Percentiles rank a stretch among this genome's conserved stretches.
These are phyloP conservation scores for Mechanitis messenoides DNA, from an alignment of 2,888 invertebrate species.

Conservation along the genomic window DNA sequence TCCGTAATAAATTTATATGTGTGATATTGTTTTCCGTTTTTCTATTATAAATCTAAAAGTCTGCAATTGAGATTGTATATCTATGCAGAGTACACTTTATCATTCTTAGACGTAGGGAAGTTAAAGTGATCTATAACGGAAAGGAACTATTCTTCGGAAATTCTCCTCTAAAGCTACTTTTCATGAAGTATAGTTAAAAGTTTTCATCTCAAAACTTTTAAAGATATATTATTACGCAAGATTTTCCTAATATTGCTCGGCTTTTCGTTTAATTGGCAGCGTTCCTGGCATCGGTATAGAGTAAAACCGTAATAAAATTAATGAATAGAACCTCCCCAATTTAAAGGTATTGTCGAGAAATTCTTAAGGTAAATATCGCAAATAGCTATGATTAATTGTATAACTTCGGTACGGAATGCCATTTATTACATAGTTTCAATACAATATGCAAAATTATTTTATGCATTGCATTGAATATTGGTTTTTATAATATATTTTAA, in stretches of 20 bases:
- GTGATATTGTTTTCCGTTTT: not conserved
- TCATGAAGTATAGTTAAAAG: conserved; percentile 36
- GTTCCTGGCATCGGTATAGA: conserved; percentile 33
- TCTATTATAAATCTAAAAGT: conserved; percentile 6
- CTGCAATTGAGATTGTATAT: conserved; percentile 10
- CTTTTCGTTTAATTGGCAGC: conserved; percentile 36
- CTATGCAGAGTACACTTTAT: conserved; percentile 24
- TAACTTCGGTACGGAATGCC: conserved; percentile 38
- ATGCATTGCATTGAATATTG: not conserved
- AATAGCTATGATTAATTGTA: conserved; percentile 47
- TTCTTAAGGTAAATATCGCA: conserved; percentile 59
- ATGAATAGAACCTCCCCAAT: conserved; percentile 50
- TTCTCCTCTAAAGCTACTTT: conserved; percentile 31
- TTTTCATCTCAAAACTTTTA: conserved; percentile 34
- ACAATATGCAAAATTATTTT: conserved; percentile 1
- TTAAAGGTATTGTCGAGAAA: conserved; percentile 51
- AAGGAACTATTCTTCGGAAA: conserved; percentile 24
- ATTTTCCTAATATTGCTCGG: conserved; percentile 35
- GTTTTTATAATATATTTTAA: not conserved
- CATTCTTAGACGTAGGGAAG: conserved; percentile 27
- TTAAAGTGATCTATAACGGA: conserved; percentile 34
- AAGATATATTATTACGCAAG: conserved; percentile 34
- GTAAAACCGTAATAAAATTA: conserved; percentile 47
- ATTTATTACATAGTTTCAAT: conserved; percentile 12
- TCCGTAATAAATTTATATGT: not conserved